These are phyloP conservation scores for Hipposideros larvatus DNA, from an alignment of 2,797 vertebrate genomes.

Conservation along the genomic window DNA sequence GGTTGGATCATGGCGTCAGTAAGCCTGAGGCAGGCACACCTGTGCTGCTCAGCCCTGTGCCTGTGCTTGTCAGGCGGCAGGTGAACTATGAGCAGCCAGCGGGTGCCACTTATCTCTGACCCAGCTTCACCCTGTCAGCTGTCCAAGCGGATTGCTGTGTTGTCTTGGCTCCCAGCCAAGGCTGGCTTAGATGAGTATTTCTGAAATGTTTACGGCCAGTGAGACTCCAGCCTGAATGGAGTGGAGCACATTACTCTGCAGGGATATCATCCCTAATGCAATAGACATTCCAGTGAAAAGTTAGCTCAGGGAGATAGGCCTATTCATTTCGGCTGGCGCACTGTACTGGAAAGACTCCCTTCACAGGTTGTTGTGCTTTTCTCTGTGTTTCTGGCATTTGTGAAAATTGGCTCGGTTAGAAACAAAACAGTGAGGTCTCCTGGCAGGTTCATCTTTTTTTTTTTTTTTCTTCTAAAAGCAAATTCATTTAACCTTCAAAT, in stretches of 20 bases:
- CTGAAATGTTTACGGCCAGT: conserved; percentile 15
- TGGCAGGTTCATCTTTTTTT: neutral
- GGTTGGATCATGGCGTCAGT: neutral
- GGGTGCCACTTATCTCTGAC: conserved; percentile 57
- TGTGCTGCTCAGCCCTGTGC: fast-evolving
- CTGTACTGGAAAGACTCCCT: neutral
- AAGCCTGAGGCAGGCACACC: neutral
- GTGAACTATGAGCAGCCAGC: neutral
- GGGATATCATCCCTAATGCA: neutral
- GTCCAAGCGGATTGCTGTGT: conserved; percentile 72
- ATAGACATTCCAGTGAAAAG: neutral
- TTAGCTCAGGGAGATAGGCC: neutral
- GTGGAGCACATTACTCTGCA: neutral
- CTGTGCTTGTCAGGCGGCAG: neutral
- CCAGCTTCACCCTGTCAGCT: conserved; percentile 62
- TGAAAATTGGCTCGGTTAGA: neutral
- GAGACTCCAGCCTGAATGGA: neutral
- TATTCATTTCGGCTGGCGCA: neutral
- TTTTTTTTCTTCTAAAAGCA: neutral
- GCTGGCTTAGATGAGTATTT: conserved; percentile 61
- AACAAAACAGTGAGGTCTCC: conserved; percentile 1
- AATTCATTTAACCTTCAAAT: conserved; percentile 29
- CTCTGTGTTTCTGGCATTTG: conserved; percentile 5
- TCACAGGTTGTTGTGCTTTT: neutral
- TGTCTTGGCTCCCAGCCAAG: conserved; percentile 30